Percentiles rank a stretch among this genome's conserved stretches.
These are phyloP conservation scores for Lasioglossum figueresi DNA, from an alignment of 2,888 invertebrate species.

Conservation along the genomic window DNA sequence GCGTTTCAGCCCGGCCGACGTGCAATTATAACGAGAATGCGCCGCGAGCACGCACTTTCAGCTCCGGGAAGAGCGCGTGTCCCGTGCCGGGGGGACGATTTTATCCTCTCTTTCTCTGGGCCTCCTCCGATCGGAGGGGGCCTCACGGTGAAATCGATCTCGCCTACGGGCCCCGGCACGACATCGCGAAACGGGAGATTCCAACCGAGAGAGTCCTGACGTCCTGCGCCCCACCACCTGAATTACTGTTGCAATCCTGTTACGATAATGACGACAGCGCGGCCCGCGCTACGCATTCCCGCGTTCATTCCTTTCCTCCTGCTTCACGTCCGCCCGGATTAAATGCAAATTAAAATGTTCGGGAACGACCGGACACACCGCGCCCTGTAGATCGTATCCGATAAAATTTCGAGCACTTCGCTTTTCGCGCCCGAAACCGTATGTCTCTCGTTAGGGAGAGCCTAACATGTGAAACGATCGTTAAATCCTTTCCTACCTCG, in stretches of 20 bases:
- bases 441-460: not conserved
- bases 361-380: constrained; percentile 31
- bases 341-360: constrained; percentile 61
- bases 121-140: constrained; percentile 29
- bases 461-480: constrained; percentile 10
- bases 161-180: constrained; percentile 67
- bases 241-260: constrained; percentile 62
- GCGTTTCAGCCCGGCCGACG: constrained; percentile 72
- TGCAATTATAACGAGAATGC: constrained; percentile 81
- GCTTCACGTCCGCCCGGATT: constrained; percentile 38
- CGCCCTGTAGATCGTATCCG: constrained; percentile 17
- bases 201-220: constrained; percentile 25
- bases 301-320: not conserved
- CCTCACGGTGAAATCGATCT: constrained; percentile 65
- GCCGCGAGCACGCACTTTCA: constrained; percentile 76
- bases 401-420: constrained; percentile 36
- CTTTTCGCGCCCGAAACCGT: constrained; percentile 7
- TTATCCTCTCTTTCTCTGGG: not conserved
- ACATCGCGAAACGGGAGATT: constrained; percentile 60
- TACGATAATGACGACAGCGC: constrained; percentile 62
- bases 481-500: not conserved
- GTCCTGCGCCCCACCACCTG: constrained; percentile 39
- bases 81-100: constrained; percentile 43
- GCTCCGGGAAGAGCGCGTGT: constrained; percentile 59
- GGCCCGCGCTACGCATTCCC: constrained; percentile 3